Evolutionary conservation across 1,140 invertebrate species (phyloP).

Genomic region (Halyomorpha halys): DNA sequence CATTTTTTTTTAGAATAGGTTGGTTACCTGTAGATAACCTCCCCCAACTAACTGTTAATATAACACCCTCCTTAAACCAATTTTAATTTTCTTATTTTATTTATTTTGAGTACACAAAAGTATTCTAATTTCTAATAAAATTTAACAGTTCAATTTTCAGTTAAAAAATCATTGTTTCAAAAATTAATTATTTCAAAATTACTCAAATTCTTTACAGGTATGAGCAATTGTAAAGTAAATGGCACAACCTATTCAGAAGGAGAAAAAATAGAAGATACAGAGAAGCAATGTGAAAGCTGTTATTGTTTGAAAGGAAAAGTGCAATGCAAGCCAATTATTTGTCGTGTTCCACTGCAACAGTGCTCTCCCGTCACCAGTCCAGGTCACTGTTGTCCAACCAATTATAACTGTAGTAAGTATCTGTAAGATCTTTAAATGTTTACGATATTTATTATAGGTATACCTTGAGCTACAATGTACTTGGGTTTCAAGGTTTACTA

Average conservation of each 20-base stretch:
- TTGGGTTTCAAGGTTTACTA: no score
- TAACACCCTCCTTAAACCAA: no score
- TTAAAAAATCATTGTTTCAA: not conserved
- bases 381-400: slow-evolving; percentile 73
- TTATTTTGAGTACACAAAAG: not conserved
- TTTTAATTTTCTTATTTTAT: no score
- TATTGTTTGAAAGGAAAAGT: slow-evolving; percentile 66
- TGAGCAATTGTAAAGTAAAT: slow-evolving; percentile 52
- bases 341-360: slow-evolving; percentile 56
- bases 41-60: no score
- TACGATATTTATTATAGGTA: no score
- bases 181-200: not conserved
- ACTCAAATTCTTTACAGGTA: slow-evolving; percentile 2
- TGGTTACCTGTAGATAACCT: no score
- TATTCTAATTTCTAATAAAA: slow-evolving; percentile 1
- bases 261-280: slow-evolving; percentile 53
- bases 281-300: slow-evolving; percentile 61
- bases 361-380: slow-evolving; percentile 62
- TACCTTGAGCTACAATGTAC: no score
- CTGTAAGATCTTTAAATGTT: no score
- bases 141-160: not conserved
- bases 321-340: slow-evolving; percentile 62
- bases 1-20: no score
- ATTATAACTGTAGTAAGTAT: slow-evolving; percentile 58
- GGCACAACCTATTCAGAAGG: slow-evolving; percentile 55